Evolutionary conservation across 1,140 invertebrate genomes (phyloP), one percentile per base, ranked within the genome.

Genomic region (Cyclina sinensis): DNA sequence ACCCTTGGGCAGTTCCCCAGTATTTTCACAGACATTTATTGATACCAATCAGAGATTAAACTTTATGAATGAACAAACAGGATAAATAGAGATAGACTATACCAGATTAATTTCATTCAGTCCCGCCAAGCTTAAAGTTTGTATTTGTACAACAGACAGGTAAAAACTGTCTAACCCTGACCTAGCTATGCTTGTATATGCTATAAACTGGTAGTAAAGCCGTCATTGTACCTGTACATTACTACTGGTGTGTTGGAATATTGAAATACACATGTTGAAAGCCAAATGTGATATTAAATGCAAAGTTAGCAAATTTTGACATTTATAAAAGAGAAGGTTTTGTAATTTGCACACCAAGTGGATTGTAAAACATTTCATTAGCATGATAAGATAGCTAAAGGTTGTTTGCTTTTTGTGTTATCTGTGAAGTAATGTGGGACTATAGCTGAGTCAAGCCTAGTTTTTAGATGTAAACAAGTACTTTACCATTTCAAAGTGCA

Each of bases 221-320:
- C 35, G 14, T 70, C 65, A 37, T 14, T 21, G 37, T 70, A 39
- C 35, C 65, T 70, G 14, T 70, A 70, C 65, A 37, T n/a, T n/a
- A n/a, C 27, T 70, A 70, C 65, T 32, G 7, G 65, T n/a, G 7
- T 18, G 30, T 70, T 4, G 65, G 24, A 70, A 24, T 43, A 43
- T 57, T 27, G 54, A 57, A 70, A 37, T 37, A 62, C 57, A 70
- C 37, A 37, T 32, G 37, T 37, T 30, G 27, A 70, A 35, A 70
- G 37, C 32, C 65, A 70, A 70, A 70, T 70, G 65, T 35, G 65
- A 70, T 70, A 70, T 70, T 70, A 70, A 70, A 70, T 70, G 65
- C 65, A 70, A 35, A 70, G 30, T 70, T 37, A 32, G 65, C 65
- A 70, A 70, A 32, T 70, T 70, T 62, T 70, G 65, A 70, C 65